Percentiles rank a stretch among this genome's conserved stretches.
phyloP scores from a whole-genome alignment of 2,888 invertebrate species.

The Penaeus monodon region DNA sequence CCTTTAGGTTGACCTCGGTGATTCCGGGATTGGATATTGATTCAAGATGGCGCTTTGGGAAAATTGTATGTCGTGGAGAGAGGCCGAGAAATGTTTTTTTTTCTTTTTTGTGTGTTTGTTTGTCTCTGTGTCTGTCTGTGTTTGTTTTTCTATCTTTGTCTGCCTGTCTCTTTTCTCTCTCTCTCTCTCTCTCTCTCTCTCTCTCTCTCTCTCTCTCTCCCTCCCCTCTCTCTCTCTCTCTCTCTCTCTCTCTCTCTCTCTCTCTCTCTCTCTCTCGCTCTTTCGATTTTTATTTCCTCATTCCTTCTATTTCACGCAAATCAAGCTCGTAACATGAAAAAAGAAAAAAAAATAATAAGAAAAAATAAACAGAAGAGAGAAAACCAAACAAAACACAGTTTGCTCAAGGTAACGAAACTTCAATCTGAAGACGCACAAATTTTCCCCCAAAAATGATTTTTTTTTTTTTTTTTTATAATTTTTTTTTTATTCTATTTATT shows the following conservation, averaged over 20 bases:
- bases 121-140: neutral
- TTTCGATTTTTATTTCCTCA: neutral
- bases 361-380: neutral
- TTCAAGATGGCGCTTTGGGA: too few species aligned
- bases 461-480: too few species aligned
- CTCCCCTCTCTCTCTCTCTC: neutral
- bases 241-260: conserved; percentile 2
- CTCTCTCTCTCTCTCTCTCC: neutral
- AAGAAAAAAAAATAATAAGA: neutral
- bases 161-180: neutral
- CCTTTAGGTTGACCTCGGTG: too few species aligned
- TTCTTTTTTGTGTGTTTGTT: too few species aligned
- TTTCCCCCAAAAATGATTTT: too few species aligned
- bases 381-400: too few species aligned
- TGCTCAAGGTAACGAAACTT: too few species aligned
- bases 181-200: conserved; percentile 10
- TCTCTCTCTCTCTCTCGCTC: neutral
- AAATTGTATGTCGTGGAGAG: too few species aligned
- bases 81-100: too few species aligned
- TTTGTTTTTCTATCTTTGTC: neutral
- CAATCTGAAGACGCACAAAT: too few species aligned
- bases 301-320: neutral
- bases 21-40: too few species aligned
- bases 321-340: neutral
- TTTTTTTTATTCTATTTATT: too few species aligned